Evolutionary conservation across 2,888 invertebrate species (phyloP).

Genomic region (Sphaeridia pumilis): DNA sequence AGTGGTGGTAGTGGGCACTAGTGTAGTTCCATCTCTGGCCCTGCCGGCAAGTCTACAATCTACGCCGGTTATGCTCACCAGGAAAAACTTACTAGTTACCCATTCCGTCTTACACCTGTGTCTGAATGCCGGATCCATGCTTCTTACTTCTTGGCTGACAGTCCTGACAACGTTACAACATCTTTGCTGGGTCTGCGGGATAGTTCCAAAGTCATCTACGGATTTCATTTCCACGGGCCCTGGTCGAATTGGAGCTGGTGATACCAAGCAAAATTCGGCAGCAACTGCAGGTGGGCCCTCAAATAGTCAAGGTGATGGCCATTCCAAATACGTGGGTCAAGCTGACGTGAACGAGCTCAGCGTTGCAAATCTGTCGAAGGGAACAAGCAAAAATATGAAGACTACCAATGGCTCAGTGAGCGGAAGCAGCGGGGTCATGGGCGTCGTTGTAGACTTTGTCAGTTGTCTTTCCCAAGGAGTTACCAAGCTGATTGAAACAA

Average conservation of each 20-base stretch:
- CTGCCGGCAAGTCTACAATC: conserved; percentile 31
- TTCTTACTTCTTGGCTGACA: conserved; percentile 91
- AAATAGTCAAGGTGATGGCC: not conserved
- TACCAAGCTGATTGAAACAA: conserved; percentile 85
- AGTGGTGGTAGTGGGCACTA: conserved; percentile 90
- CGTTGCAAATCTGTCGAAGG: conserved; percentile 8
- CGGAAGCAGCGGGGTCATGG: conserved; percentile 33
- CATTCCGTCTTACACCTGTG: conserved; percentile 77
- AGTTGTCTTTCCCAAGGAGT: conserved; percentile 44
- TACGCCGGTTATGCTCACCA: conserved; percentile 84
- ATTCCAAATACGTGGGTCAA: too few species aligned
- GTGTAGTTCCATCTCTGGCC: conserved; percentile 33
- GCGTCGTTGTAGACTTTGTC: conserved; percentile 35
- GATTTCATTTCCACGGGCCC: conserved; percentile 28
- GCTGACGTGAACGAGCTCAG: conserved; percentile 15
- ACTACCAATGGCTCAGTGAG: conserved; percentile 26
- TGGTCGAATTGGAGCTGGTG: conserved; percentile 10
- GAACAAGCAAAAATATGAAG: conserved; percentile 20
- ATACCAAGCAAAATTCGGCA: conserved; percentile 1
- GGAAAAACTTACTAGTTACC: conserved; percentile 96
- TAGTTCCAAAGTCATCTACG: conserved; percentile 32
- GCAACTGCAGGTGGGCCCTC: not conserved
- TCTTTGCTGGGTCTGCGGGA: conserved; percentile 36
- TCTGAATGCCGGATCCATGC: conserved; percentile 78
- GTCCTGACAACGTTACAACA: conserved; percentile 89